Conservation (phyloP, 1,140 invertebrate genomes). For the Anoplophora glabripennis region DNA sequence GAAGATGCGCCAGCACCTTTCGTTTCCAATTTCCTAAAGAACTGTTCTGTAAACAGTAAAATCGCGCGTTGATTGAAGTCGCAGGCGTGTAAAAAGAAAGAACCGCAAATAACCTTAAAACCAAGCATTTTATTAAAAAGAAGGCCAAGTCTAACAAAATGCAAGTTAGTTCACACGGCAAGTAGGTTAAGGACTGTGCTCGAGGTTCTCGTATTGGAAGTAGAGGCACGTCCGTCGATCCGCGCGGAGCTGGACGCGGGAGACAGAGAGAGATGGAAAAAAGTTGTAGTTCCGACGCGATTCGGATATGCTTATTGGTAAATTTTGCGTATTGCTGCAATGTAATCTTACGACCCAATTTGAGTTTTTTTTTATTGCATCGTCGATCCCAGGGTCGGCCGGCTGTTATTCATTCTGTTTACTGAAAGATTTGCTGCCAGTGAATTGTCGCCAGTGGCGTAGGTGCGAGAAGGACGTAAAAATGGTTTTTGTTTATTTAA, state of each 20-base stretch:
- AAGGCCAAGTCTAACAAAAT: slow-evolving; percentile 48
- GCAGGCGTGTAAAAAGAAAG: not conserved
- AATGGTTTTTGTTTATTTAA: no score
- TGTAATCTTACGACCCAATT: slow-evolving; percentile 6
- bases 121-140: slow-evolving; percentile 36
- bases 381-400: no score
- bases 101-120: slow-evolving; percentile 35
- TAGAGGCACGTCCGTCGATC: slow-evolving; percentile 26
- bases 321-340: slow-evolving; percentile 34
- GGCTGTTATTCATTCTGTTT: no score
- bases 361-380: not conserved
- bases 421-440: no score
- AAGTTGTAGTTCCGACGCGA: slow-evolving; percentile 19
- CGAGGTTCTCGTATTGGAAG: slow-evolving; percentile 34
- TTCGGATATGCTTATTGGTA: slow-evolving; percentile 29
- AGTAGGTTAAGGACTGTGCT: slow-evolving; percentile 43
- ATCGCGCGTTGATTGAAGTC: not conserved
- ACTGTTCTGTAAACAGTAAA: no score
- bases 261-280: slow-evolving; percentile 23
- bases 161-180: slow-evolving; percentile 45
- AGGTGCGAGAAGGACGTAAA: not conserved
- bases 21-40: no score
- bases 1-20: no score
- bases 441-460: no score
- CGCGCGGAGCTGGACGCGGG: slow-evolving; percentile 20